A percentile compares a stretch with the other conserved stretches of the same genome.
Evolutionary conservation across 2,888 invertebrate species (phyloP).

Genomic region (Oscheius myriophilus): DNA sequence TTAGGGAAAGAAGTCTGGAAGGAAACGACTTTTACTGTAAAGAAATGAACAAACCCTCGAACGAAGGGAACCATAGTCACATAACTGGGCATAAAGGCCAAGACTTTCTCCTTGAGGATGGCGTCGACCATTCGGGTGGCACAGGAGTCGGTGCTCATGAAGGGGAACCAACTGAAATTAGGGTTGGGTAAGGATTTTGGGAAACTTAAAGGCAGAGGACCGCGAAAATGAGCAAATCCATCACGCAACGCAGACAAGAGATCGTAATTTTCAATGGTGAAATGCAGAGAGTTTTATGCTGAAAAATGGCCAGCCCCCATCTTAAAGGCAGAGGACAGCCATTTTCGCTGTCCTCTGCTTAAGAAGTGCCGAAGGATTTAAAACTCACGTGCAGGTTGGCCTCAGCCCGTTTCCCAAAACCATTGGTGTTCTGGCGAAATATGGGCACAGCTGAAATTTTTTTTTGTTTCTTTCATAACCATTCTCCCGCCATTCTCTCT

Average conservation of each 20-base stretch:
- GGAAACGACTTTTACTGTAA: neutral
- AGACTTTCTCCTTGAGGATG: slow-evolving; percentile 66
- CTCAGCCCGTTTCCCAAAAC: slow-evolving; percentile 65
- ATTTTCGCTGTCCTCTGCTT: too few relatives aligned
- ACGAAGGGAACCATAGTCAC: slow-evolving; percentile 48
- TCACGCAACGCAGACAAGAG: too few relatives aligned
- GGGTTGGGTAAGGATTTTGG: too few relatives aligned
- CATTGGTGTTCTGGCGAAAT: slow-evolving; percentile 76
- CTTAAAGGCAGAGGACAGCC: too few relatives aligned
- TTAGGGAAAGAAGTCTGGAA: slow-evolving; percentile 42
- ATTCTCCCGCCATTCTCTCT: too few relatives aligned
- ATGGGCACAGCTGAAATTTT: slow-evolving; percentile 79
- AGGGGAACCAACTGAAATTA: slow-evolving; percentile 66
- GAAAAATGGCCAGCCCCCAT: too few relatives aligned
- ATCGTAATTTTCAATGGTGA: too few relatives aligned
- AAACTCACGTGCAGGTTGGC: slow-evolving; percentile 62
- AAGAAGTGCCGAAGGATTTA: too few relatives aligned
- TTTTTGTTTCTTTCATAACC: too few relatives aligned
- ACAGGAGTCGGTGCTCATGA: slow-evolving; percentile 67
- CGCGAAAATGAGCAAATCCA: too few relatives aligned
- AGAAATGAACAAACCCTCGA: neutral
- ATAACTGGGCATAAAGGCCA: slow-evolving; percentile 66
- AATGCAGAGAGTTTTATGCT: too few relatives aligned
- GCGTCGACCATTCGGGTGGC: slow-evolving; percentile 64
- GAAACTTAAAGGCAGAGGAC: too few relatives aligned